These are phyloP conservation scores for Catocala nupta DNA, from an alignment of 2,888 invertebrate genomes.

Conservation along the genomic window DNA sequence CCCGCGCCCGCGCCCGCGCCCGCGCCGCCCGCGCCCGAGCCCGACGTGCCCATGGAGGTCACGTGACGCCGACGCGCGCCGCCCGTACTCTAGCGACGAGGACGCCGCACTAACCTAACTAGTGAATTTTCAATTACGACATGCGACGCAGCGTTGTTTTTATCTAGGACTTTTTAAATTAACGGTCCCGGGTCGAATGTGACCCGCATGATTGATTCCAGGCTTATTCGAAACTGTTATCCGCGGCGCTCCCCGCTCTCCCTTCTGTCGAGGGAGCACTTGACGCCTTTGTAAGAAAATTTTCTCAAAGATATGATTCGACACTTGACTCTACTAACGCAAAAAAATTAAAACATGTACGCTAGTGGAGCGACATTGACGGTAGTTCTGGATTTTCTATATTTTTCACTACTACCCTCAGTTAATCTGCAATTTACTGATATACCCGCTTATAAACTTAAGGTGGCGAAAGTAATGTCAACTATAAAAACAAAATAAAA, in stretches of 20 bases:
- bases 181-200: not conserved
- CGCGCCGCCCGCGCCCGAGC: constrained; percentile 29
- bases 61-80: constrained; percentile 77
- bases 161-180: constrained; percentile 12
- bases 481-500: too few species aligned
- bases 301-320: too few species aligned
- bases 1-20: constrained; percentile 16
- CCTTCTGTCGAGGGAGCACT: not conserved
- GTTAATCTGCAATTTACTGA: not conserved
- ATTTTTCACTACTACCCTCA: not conserved
- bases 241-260: not conserved
- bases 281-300: too few species aligned
- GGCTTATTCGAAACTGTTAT: not conserved
- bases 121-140: constrained; percentile 8
- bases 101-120: not conserved
- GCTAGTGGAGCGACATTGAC: not conserved
- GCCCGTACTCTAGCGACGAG: constrained; percentile 31
- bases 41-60: constrained; percentile 80
- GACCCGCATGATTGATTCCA: constrained; percentile 1
- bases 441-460: not conserved
- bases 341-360: not conserved
- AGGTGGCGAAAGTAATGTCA: not conserved
- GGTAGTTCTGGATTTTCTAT: too few species aligned
- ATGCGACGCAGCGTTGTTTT: constrained; percentile 11
- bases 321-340: too few species aligned